Evolutionary conservation across 2,797 vertebrate species (phyloP).

Genomic region (Anolis apletophallus): DNA sequence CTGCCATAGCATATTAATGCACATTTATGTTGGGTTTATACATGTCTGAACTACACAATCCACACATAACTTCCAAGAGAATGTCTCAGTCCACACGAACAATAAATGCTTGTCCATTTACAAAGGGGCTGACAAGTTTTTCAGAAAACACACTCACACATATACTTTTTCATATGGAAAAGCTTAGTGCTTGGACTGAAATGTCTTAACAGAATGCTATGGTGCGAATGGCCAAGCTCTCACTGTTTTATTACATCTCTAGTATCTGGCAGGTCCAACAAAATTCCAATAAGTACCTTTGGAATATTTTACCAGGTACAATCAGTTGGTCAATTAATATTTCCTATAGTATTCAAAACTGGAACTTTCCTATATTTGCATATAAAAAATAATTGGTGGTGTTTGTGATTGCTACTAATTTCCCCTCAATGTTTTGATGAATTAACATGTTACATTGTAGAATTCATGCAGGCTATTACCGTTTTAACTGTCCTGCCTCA

Average conservation of each 20-base stretch:
- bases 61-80: background rate
- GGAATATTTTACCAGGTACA: constrained; percentile 8
- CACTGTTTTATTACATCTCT: background rate
- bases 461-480: too few relatives aligned
- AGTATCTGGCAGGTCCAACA: background rate
- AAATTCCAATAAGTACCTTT: constrained; percentile 21
- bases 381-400: constrained; percentile 6
- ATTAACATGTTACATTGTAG: too few relatives aligned
- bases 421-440: constrained; percentile 17
- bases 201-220: constrained; percentile 8
- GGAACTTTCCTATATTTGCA: constrained; percentile 41
- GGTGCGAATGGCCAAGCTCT: background rate
- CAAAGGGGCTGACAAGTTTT: constrained; percentile 23
- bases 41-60: constrained; percentile 18
- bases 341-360: constrained; percentile 10
- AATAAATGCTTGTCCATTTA: constrained; percentile 14
- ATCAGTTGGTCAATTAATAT: constrained; percentile 11
- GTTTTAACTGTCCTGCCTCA: too few relatives aligned
- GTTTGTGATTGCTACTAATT: constrained; percentile 46
- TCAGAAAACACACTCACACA: background rate
- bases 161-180: background rate
- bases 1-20: background rate
- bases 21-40: accelerated
- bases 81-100: constrained; percentile 29
- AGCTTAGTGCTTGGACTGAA: constrained; percentile 1